A percentile compares a stretch with the other conserved stretches of the same genome.
Conservation (phyloP, 2,888 invertebrate genomes). For the Conops quadrifasciatus region DNA sequence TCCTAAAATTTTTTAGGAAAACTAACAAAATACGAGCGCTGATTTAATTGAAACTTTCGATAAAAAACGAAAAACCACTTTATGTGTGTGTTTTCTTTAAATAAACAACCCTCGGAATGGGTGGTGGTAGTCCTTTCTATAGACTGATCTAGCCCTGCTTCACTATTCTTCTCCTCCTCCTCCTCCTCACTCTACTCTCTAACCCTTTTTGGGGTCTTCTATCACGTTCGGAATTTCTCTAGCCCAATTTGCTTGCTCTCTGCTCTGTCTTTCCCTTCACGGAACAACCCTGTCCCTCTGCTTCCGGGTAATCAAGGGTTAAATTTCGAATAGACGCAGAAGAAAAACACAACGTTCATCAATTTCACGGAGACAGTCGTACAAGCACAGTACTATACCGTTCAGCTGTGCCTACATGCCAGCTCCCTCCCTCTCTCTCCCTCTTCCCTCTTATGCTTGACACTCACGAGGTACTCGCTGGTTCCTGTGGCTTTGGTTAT, state of each 20-base stretch:
- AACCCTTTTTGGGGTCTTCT: no score
- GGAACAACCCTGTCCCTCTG: not conserved
- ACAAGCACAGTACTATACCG: constrained; percentile 6
- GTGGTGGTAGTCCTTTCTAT: not conserved
- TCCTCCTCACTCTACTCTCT: no score
- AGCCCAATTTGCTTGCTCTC: no score
- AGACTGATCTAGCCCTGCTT: not conserved
- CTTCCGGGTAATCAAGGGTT: constrained; percentile 15
- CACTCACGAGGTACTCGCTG: not conserved
- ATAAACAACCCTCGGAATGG: constrained; percentile 6
- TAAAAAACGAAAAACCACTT: not conserved
- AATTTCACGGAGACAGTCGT: no score
- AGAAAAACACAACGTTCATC: not conserved
- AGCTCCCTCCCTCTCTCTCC: not conserved
- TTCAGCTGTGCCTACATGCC: not conserved
- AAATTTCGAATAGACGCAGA: not conserved
- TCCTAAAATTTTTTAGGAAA: not conserved
- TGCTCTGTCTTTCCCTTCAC: no score
- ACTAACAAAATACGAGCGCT: not conserved
- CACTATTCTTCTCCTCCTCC: no score
- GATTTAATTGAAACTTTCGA: not conserved
- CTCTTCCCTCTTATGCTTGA: not conserved
- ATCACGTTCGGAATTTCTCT: no score
- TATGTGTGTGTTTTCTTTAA: constrained; percentile 1
- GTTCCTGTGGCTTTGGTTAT: not conserved